A percentile compares a stretch with the other conserved stretches of the same genome.
Conservation (phyloP, 2,797 vertebrate species). For the Melanotaenia pygmaea region DNA sequence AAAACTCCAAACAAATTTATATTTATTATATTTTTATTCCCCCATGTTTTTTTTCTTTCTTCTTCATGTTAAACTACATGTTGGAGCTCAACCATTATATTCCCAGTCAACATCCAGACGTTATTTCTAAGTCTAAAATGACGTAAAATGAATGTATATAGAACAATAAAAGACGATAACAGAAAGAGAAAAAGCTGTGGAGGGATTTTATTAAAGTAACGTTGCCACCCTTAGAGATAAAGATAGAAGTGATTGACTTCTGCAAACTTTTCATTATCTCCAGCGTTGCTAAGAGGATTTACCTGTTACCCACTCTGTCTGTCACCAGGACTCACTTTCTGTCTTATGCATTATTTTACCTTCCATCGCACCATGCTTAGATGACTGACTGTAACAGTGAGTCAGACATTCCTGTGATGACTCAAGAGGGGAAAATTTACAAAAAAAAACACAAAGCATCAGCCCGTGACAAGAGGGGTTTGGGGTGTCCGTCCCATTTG, state of each 20-base stretch:
- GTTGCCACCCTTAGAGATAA: neutral
- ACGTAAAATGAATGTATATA: too few relatives aligned
- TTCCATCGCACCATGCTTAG: slow-evolving; percentile 1
- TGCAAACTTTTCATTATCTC: neutral
- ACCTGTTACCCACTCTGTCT: neutral
- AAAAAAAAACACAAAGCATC: slow-evolving; percentile 40
- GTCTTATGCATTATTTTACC: slow-evolving; percentile 16
- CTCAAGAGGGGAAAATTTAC: slow-evolving; percentile 22
- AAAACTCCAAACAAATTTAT: too few relatives aligned
- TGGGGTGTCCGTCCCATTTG: neutral
- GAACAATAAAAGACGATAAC: too few relatives aligned
- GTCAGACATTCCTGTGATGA: slow-evolving; percentile 36
- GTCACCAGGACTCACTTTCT: neutral
- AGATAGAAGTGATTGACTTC: neutral
- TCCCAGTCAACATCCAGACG: too few relatives aligned
- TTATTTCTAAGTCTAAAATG: too few relatives aligned
- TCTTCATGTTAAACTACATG: too few relatives aligned
- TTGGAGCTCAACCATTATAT: too few relatives aligned
- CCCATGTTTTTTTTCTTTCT: too few relatives aligned
- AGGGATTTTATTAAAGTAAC: neutral
- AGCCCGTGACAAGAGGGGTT: neutral
- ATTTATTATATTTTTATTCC: too few relatives aligned
- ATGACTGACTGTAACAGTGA: slow-evolving; percentile 43
- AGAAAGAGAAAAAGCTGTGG: too few relatives aligned
- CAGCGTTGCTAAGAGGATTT: neutral